A percentile compares a stretch with the other conserved stretches of the same genome.
phyloP scores from a whole-genome alignment of 2,888 invertebrate species.

The Polia nebulosa region DNA sequence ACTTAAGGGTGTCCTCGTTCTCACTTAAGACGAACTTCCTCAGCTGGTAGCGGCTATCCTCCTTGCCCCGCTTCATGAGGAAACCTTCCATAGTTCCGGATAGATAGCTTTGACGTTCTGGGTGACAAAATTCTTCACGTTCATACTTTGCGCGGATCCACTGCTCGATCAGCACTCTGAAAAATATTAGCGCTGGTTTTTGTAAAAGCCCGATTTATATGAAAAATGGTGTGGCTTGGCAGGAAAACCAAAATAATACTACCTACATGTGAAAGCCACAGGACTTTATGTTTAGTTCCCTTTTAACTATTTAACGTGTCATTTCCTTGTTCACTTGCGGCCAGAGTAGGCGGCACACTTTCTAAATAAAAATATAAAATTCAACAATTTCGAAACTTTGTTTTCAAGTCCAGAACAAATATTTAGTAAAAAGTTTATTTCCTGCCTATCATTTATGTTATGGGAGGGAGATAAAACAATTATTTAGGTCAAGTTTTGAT shows the following conservation, averaged over 20 bases:
- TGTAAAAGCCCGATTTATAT: background rate
- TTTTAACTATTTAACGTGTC: background rate
- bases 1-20: slow-evolving; percentile 95
- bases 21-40: slow-evolving; percentile 96
- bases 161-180: slow-evolving; percentile 96
- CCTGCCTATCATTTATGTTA: slow-evolving; percentile 60
- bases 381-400: slow-evolving; percentile 16
- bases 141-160: slow-evolving; percentile 98
- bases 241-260: slow-evolving; percentile 14
- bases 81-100: slow-evolving; percentile 96
- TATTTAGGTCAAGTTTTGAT: slow-evolving; percentile 75
- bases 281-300: slow-evolving; percentile 13
- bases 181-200: slow-evolving; percentile 62
- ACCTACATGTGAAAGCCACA: slow-evolving; percentile 5
- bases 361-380: background rate
- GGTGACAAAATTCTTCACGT: slow-evolving; percentile 96
- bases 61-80: slow-evolving; percentile 97
- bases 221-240: background rate
- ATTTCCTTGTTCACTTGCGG: slow-evolving; percentile 4
- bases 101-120: slow-evolving; percentile 95
- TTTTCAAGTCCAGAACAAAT: slow-evolving; percentile 32
- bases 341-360: background rate
- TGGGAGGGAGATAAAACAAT: slow-evolving; percentile 68
- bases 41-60: slow-evolving; percentile 95
- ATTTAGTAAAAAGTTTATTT: slow-evolving; percentile 60